Evolutionary conservation across 2,113 vertebrate genomes (phyloP).

Genomic region (Calonectris borealis): DNA sequence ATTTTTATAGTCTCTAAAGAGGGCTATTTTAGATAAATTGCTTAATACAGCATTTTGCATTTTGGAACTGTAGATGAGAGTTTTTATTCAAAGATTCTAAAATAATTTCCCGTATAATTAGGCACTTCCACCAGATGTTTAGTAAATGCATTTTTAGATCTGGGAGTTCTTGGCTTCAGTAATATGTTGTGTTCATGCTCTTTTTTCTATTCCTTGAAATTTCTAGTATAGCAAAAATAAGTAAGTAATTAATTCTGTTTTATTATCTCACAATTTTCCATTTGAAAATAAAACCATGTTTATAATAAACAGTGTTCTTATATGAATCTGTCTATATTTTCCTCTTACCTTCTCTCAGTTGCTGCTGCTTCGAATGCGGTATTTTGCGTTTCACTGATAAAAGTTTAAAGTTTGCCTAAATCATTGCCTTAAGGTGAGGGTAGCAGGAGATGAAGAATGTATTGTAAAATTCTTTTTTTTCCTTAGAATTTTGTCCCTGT

Average conservation of each 20-base stretch:
- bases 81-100: background rate
- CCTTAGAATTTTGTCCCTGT: background rate
- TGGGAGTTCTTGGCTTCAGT: background rate
- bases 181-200: background rate
- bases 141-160: background rate
- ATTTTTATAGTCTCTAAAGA: background rate
- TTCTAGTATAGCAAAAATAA: background rate
- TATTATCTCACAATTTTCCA: background rate
- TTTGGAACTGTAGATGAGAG: background rate
- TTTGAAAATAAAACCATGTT: background rate
- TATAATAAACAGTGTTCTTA: background rate
- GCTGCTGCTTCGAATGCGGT: background rate
- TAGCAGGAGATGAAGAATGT: background rate
- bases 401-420: background rate
- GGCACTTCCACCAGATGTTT: background rate
- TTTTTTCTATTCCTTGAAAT: background rate
- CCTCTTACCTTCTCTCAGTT: background rate
- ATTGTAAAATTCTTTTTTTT: too few species aligned
- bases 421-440: background rate
- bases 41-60: background rate
- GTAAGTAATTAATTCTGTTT: background rate
- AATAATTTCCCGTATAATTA: background rate
- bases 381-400: background rate
- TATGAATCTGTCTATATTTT: background rate
- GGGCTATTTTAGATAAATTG: background rate